Evolutionary conservation across 2,797 vertebrate genomes (phyloP), one percentile per base, ranked within the genome.

Genomic region (Malacoctenus gilli): DNA sequence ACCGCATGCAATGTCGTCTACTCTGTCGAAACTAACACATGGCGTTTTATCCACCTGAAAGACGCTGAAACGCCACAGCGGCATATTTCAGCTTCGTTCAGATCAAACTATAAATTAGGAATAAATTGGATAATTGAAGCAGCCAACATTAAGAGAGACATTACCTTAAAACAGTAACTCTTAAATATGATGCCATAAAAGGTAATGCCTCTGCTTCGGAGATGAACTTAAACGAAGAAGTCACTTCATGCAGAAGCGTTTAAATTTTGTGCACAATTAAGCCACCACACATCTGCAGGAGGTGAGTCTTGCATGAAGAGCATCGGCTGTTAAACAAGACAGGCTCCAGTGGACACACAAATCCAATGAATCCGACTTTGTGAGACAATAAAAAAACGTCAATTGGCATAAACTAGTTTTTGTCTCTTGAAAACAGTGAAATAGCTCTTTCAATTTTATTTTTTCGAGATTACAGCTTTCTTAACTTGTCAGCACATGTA

Each of bases 171-270:
- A 69, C 41, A 47, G 16, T 36, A 47, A 35, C 51, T 52, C 28
- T 70, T 38, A 58, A 59, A 64, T 38, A 52, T 37, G 13, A 16
- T 21, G 20, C 75, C 7, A 10, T 69, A 51, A 77, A 75, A 64
- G 44, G 52, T 62, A 77, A 76, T 21, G 54, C 66, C 52, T 82
- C 58, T 31, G 37, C 40, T 35, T 64, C 59, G 79, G 43, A 72
- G 47, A 72, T 64, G n/a, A 63, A 75, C 46, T 66, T 38, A 42
- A 73, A 80, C 12, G 34, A 71, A 55, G 55, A 74, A 54, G 62
- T 58, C 70, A 79, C 75, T 79, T 85, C 75, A 60, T 84, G 80
- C 77, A 80, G 51, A 72, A 68, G 54, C 53, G 25, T 58, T 63
- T 12, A 13, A 12, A 69, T 63, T 54, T 66, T 75, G 66, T 56